Conservation (phyloP, 2,888 invertebrate species). For the Lydus trimaculatus region DNA sequence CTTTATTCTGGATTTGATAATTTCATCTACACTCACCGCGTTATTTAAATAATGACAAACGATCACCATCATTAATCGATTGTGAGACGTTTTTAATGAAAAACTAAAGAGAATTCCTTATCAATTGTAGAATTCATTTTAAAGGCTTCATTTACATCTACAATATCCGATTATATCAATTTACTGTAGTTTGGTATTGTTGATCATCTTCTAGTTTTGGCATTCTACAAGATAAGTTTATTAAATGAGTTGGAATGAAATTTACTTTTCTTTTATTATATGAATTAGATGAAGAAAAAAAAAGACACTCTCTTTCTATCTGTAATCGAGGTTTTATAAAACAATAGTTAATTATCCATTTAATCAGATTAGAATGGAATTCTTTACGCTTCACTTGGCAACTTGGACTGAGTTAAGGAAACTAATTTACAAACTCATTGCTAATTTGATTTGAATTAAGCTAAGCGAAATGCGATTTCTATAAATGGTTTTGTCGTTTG, state of each 20-base stretch:
- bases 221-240: neutral
- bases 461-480: slow-evolving; percentile 51
- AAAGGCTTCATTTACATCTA: neutral
- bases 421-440: slow-evolving; percentile 58
- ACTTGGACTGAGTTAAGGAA: slow-evolving; percentile 49
- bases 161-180: neutral
- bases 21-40: too few relatives aligned
- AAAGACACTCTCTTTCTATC: neutral
- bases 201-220: neutral
- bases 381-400: slow-evolving; percentile 54
- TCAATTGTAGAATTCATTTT: neutral
- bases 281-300: neutral
- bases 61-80: neutral
- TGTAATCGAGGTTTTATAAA: slow-evolving; percentile 37
- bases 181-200: neutral
- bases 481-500: slow-evolving; percentile 38
- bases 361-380: slow-evolving; percentile 56
- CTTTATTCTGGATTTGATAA: too few relatives aligned
- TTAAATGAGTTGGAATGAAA: neutral
- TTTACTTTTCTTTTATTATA: neutral
- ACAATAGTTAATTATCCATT: slow-evolving; percentile 59
- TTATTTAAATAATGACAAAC: too few relatives aligned
- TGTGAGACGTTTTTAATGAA: too few relatives aligned
- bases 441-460: slow-evolving; percentile 58
- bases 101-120: neutral